Base-by-base conservation (phyloP, 2,888 invertebrate species). In the Chromoteleia sp. region DNA sequence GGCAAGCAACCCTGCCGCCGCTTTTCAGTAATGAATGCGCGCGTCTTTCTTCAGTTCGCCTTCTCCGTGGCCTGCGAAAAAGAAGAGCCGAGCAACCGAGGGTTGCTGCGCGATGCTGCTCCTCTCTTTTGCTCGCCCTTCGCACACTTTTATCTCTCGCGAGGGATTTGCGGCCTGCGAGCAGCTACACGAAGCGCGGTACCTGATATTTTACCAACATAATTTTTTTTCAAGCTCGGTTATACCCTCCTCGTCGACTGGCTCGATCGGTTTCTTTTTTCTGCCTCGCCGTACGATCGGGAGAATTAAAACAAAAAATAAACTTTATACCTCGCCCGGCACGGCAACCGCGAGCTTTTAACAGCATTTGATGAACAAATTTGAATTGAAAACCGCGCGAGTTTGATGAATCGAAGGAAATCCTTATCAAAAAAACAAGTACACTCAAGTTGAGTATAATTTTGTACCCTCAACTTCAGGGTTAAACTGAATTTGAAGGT, bases 131-230 rank as follows among this genome's bases (percentile, higher is more conserved):
- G 67, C 54, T 70, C 70, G 15, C 63, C 81, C 54, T 67, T 50
- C 54, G n/a, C 52, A 29, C 33, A 70, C 65, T 76, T 75, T 81
- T 76, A 76, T 81, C 67, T 76, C 67, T 67, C 67, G 68, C 68
- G 15, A 63, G 81, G 81, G 81, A 81, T 81, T 81, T 77, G 74
- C 68, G 76, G 73, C 43, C 39, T 61, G 48, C 41, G 43, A 19
- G 39, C 30, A 14, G 19, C 39, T 43, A 54, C 29, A 48, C 6
- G 10, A 30, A 56, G 21, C 7, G 15, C 59, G 14, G 10, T 68
- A 63, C 61, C 75, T 75, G 76, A 77, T 73, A 77, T 77, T 77
- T 67, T 63, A 65, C 63, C 61, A 73, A 81, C 77, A 61, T 67
- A 52, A 54, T 81, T 77, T 77, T 81, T 81, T 48, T 19, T 36